Base-by-base conservation (phyloP, 2,113 vertebrate genomes). In the Maccullochella peelii region DNA sequence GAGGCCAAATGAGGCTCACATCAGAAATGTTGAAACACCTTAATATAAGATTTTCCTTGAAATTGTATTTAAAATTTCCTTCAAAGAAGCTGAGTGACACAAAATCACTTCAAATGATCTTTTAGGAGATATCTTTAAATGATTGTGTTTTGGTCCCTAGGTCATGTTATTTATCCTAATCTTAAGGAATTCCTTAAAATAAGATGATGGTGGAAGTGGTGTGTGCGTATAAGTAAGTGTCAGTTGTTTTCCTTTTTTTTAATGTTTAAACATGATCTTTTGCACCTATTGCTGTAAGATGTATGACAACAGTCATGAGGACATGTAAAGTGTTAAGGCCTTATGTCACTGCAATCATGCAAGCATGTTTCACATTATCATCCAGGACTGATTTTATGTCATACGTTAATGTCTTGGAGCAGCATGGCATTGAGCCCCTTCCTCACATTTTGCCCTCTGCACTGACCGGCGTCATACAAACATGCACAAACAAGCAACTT, bases 401-500 rank as follows among this genome's bases (percentile, higher is more conserved):
- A 33, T 62, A 57, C 18, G 4, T 73, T 84, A 69, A 80, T 80
- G 70, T 80, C 82, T 76, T 47, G 6, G 61, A 9, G 62, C 78
- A 88, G 82, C 85, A 79, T 67, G 69, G 36, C 74, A 71, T 57
- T 73, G 71, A 81, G 52, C 74, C 75, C 68, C 50, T 83, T 84
- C 84, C 82, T 83, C 85, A 86, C 83, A 33, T 78, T 79, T 71
- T 88, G 90, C 93, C 92, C 90, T 89, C 70, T 73, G 80, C 85
- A 88, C 83, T 92, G 91, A 94, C 91, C 92, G 86, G 85, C 67
- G 11, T 90, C 91, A 91, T 82, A 90, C 73, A 77, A 88, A 93
- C 91, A 93, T 82, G 91, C 91, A 92, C 77, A 94, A 92, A 94
- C 94, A 94, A 95, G 93, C 91, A 94, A 94, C 92, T 94, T 93